Percentiles rank a stretch among this genome's conserved stretches.
Evolutionary conservation across 1,140 invertebrate genomes (phyloP).

Genomic region (Periplaneta americana): DNA sequence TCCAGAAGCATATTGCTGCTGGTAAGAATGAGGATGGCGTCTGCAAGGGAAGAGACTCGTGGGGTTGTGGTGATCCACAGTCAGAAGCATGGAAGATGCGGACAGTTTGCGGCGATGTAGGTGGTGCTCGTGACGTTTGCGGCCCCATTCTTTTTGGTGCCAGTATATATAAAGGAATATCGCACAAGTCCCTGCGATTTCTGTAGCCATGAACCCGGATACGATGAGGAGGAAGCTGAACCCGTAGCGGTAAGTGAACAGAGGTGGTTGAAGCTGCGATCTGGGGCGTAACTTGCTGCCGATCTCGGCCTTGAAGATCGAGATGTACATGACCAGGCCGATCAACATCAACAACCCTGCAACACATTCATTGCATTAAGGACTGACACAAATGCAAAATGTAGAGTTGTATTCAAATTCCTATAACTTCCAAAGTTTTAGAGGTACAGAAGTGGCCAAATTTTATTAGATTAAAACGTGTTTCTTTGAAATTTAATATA

Average conservation of each 20-base stretch:
- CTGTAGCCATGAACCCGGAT: conserved; percentile 74
- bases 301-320: conserved; percentile 84
- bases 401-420: no score
- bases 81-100: neutral
- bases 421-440: no score
- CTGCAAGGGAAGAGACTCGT: neutral
- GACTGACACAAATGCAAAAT: no score
- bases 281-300: conserved; percentile 75
- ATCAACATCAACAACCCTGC: conserved; percentile 81
- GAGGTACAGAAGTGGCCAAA: no score
- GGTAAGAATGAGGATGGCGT: conserved; percentile 1
- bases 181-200: conserved; percentile 76
- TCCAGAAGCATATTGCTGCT: neutral
- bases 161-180: conserved; percentile 80
- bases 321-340: conserved; percentile 88
- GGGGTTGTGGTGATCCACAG: conserved; percentile 3
- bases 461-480: no score
- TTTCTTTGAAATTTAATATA: no score
- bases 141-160: conserved; percentile 44
- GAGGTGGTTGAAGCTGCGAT: conserved; percentile 66
- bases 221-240: conserved; percentile 79
- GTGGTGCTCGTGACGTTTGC: conserved; percentile 3
- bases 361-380: conserved; percentile 24
- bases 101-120: conserved; percentile 4
- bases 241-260: conserved; percentile 81